Conservation (phyloP, 2,113 vertebrate species). For the Elaphurus davidianus region DNA sequence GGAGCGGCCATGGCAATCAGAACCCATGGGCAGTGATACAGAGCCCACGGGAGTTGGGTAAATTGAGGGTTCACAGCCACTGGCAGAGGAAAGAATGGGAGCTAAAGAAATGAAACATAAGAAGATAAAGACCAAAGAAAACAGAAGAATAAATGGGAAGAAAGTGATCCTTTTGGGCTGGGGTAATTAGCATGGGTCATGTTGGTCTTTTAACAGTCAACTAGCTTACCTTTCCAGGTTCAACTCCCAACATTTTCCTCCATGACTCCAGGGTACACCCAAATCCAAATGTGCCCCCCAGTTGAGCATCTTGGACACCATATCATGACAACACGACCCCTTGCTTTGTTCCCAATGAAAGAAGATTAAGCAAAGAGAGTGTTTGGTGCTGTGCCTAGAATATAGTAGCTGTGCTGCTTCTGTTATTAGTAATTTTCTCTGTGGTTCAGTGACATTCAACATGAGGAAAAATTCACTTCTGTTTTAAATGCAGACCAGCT, state of each 20-base stretch:
- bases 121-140: slow-evolving; percentile 58
- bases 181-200: slow-evolving; percentile 61
- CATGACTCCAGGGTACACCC: neutral
- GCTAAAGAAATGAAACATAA: slow-evolving; percentile 61
- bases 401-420: neutral
- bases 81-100: slow-evolving; percentile 33
- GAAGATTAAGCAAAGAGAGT: neutral
- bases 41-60: slow-evolving; percentile 12
- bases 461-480: neutral
- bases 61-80: slow-evolving; percentile 21
- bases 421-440: neutral
- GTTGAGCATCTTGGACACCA: neutral
- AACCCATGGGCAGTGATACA: neutral
- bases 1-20: neutral
- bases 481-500: neutral
- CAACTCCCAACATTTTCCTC: neutral
- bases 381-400: neutral
- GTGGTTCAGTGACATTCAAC: neutral
- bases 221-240: slow-evolving; percentile 6
- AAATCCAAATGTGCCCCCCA: neutral
- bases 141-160: slow-evolving; percentile 17
- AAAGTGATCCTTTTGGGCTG: slow-evolving; percentile 18
- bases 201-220: neutral
- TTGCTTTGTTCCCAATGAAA: neutral
- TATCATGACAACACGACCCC: neutral